Conservation (phyloP, 2,888 invertebrate genomes). For the Neuroscelio doddi region DNA sequence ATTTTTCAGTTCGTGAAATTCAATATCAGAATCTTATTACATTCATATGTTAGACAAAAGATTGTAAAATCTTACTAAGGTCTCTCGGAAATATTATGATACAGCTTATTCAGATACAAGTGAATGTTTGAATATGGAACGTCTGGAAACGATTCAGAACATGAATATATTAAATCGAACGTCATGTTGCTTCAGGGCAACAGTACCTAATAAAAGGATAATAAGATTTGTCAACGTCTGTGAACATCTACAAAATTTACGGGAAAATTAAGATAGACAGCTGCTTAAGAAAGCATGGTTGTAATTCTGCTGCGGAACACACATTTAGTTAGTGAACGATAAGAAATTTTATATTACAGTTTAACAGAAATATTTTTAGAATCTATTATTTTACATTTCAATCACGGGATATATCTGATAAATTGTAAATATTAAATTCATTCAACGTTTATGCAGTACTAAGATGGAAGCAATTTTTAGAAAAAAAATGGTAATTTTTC, state of each 20-base stretch:
- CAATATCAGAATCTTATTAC: too few species aligned
- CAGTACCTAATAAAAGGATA: conserved; percentile 37
- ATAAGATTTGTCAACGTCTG: conserved; percentile 39
- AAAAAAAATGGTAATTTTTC: too few species aligned
- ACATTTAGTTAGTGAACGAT: too few species aligned
- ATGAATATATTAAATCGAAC: conserved; percentile 38
- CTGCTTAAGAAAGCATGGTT: too few species aligned
- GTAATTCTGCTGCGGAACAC: too few species aligned
- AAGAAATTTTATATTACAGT: too few species aligned
- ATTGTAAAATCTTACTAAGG: conserved; percentile 3
- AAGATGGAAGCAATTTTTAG: too few species aligned
- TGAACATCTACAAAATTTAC: conserved; percentile 22
- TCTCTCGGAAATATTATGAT: conserved; percentile 17
- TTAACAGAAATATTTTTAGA: too few species aligned
- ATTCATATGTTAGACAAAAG: conserved; percentile 15
- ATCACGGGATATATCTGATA: too few species aligned
- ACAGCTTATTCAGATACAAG: conserved; percentile 18
- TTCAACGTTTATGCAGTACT: too few species aligned
- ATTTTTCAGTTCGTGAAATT: conserved; percentile 16
- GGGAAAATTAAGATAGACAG: conserved; percentile 25
- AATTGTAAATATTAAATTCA: too few species aligned
- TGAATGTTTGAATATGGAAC: conserved; percentile 28
- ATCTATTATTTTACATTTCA: too few species aligned
- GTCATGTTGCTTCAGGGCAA: conserved; percentile 29
- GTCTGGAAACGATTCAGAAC: conserved; percentile 32